Conservation (phyloP, 2,888 invertebrate species). For the Asteroscopus sphinx region DNA sequence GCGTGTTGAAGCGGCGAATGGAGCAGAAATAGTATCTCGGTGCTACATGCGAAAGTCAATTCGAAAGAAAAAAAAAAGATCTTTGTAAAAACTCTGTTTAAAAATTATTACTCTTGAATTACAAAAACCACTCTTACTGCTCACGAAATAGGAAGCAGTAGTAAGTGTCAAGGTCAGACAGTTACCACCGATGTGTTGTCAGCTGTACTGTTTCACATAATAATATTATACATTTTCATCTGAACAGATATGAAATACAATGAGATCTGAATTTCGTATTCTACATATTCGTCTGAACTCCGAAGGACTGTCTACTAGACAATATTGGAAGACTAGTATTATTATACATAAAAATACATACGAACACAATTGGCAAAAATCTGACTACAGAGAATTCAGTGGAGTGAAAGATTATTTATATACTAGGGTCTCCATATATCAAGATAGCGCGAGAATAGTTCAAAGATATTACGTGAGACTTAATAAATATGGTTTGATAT, state of each 20-base stretch:
- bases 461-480: background rate
- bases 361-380: conserved; percentile 51
- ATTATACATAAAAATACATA: conserved; percentile 37
- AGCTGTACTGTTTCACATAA: no score
- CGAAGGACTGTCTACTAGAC: conserved; percentile 29
- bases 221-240: background rate
- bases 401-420: conserved; percentile 42
- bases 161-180: no score
- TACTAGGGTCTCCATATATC: conserved; percentile 1
- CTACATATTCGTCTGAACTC: conserved; percentile 35
- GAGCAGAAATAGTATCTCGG: no score
- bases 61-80: no score
- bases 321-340: conserved; percentile 36
- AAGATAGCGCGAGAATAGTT: background rate
- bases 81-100: no score
- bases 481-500: no score
- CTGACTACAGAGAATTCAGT: conserved; percentile 43
- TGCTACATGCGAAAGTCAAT: no score
- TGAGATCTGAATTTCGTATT: background rate
- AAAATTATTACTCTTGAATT: no score
- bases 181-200: no score
- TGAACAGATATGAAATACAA: background rate
- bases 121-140: no score
- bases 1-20: no score
- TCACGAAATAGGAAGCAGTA: no score